These are phyloP conservation scores for Bungarus multicinctus DNA, from an alignment of 2,113 vertebrate species.

Conservation along the genomic window DNA sequence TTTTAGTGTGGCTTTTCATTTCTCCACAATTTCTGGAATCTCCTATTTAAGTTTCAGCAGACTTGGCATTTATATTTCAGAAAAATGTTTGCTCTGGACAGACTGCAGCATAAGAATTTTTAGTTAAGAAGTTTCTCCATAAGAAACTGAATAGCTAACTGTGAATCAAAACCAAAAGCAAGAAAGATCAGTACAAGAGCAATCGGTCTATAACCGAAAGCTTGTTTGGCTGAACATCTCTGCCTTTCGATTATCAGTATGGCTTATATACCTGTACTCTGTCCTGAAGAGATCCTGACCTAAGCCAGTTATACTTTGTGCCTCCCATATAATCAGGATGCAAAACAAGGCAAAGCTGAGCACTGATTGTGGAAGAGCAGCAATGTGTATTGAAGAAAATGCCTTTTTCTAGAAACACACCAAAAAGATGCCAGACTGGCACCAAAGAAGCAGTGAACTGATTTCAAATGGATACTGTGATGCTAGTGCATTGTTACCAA, in stretches of 20 bases:
- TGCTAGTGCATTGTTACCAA: background rate
- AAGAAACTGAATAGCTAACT: accelerated
- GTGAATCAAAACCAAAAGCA: background rate
- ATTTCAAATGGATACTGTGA: background rate
- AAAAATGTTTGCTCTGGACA: background rate
- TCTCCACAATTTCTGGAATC: background rate
- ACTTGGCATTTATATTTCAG: background rate
- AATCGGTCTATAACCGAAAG: slow-evolving; percentile 1
- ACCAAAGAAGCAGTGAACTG: background rate
- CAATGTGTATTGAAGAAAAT: background rate
- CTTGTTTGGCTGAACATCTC: slow-evolving; percentile 25
- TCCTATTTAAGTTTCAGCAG: background rate
- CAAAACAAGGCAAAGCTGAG: slow-evolving; percentile 10
- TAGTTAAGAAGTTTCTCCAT: background rate
- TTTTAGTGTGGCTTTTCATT: background rate
- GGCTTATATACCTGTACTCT: slow-evolving; percentile 42
- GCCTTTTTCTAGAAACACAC: background rate
- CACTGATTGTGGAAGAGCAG: background rate
- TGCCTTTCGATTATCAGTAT: background rate
- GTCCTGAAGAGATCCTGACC: background rate
- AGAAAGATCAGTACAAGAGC: background rate
- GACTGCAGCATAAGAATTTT: background rate
- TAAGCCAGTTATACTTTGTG: slow-evolving; percentile 19
- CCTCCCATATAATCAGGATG: background rate
- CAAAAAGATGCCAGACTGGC: background rate